These are phyloP conservation scores for Xestia xanthographa DNA, from an alignment of 2,888 invertebrate species.

Conservation along the genomic window DNA sequence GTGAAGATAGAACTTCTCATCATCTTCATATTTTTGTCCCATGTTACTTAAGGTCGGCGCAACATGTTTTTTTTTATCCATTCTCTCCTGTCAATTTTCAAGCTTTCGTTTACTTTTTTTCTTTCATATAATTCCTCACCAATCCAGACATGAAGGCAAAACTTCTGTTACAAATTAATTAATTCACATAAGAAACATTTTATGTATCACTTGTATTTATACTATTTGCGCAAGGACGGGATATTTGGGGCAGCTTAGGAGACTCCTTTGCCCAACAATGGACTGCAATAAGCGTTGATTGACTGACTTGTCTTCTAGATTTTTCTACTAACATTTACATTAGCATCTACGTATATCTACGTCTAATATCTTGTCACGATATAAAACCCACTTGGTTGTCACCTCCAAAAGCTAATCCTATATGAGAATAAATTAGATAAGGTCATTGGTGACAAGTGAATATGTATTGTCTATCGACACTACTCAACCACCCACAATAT, in stretches of 20 bases:
- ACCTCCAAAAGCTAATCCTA: not conserved
- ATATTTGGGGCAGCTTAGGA: not conserved
- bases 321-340: not conserved
- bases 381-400: not conserved
- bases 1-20: too few species aligned
- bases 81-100: too few species aligned
- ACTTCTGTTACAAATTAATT: not conserved
- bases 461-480: constrained; percentile 4
- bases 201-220: not conserved
- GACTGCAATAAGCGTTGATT: not conserved
- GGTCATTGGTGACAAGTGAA: not conserved
- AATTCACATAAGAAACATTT: not conserved
- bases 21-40: not conserved
- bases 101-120: not conserved
- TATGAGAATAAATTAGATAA: not conserved
- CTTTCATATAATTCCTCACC: not conserved
- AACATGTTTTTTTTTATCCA: not conserved
- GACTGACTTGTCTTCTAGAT: too few species aligned
- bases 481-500: not conserved
- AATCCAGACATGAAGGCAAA: not conserved
- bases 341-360: not conserved
- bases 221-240: not conserved
- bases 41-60: not conserved
- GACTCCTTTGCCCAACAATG: not conserved
- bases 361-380: not conserved